Percentiles rank a stretch among this genome's conserved stretches.
Evolutionary conservation across 1,140 invertebrate genomes (phyloP).

Genomic region (Nasonia vitripennis): DNA sequence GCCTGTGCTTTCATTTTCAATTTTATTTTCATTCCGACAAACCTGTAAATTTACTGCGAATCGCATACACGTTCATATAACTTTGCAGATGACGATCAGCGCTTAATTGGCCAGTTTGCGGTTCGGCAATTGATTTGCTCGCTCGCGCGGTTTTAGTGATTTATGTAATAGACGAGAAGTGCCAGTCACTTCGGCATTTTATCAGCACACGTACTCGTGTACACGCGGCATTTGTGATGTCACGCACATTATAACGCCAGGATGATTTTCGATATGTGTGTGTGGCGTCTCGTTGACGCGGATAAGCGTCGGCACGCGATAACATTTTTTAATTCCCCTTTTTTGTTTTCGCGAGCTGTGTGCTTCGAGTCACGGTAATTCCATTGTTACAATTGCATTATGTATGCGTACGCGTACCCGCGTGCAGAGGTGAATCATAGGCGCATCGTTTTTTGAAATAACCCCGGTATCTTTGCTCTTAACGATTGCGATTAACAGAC

Average conservation of each 20-base stretch:
- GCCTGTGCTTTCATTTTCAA: too few species aligned
- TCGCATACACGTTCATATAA: too few species aligned
- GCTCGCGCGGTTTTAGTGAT: background rate
- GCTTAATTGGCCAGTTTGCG: background rate
- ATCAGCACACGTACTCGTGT: background rate
- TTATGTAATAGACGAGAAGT: background rate
- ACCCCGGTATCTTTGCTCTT: too few species aligned
- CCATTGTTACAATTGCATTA: background rate
- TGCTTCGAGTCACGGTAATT: background rate
- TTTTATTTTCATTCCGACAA: too few species aligned
- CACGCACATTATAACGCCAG: too few species aligned
- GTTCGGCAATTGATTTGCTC: conserved; percentile 3
- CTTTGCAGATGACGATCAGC: background rate
- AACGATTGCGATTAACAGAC: background rate
- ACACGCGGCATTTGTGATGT: too few species aligned
- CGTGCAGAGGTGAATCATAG: too few species aligned
- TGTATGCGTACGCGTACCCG: background rate
- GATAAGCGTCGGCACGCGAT: background rate
- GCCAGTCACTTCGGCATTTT: background rate
- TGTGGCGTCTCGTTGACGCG: too few species aligned
- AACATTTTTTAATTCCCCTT: background rate
- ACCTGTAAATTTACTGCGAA: too few species aligned
- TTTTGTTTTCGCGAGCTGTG: background rate
- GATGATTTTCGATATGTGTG: too few species aligned
- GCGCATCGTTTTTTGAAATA: too few species aligned